A percentile compares a stretch with the other conserved stretches of the same genome.
These are phyloP conservation scores for Phrynocephalus vlangalii DNA, from an alignment of 2,797 vertebrate species.

Conservation along the genomic window DNA sequence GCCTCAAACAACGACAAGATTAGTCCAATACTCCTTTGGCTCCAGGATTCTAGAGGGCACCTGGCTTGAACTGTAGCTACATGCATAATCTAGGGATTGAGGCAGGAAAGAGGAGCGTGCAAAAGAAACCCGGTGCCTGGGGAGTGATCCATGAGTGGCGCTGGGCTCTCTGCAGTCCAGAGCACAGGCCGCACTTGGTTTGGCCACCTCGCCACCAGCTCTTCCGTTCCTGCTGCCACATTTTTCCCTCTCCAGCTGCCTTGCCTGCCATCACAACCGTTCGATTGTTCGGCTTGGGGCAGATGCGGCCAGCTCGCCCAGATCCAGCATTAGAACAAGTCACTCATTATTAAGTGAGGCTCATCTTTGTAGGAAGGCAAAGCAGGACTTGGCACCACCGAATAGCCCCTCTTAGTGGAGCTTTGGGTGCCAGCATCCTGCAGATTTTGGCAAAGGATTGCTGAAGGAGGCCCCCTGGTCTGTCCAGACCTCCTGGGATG, in stretches of 20 bases:
- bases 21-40: background rate
- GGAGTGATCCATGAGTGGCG: constrained; percentile 48
- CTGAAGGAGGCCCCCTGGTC: background rate
- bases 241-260: constrained; percentile 54
- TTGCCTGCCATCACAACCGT: constrained; percentile 67
- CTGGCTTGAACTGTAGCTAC: background rate
- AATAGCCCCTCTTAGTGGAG: constrained; percentile 45
- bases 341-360: constrained; percentile 65
- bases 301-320: constrained; percentile 69
- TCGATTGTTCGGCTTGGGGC: constrained; percentile 71
- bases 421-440: constrained; percentile 48
- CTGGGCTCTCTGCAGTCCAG: constrained; percentile 49
- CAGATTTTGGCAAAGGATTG: background rate
- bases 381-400: constrained; percentile 54
- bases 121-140: constrained; percentile 27
- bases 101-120: constrained; percentile 50
- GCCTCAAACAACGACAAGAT: background rate
- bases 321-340: constrained; percentile 63
- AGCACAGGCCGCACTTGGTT: constrained; percentile 49
- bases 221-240: background rate
- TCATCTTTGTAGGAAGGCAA: constrained; percentile 57
- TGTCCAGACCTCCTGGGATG: too few relatives aligned
- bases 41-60: background rate
- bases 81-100: constrained; percentile 28
- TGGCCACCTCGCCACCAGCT: constrained; percentile 39